Percentiles rank a stretch among this genome's conserved stretches.
Conservation (phyloP, 2,797 vertebrate species). For the Luscinia megarhynchos region DNA sequence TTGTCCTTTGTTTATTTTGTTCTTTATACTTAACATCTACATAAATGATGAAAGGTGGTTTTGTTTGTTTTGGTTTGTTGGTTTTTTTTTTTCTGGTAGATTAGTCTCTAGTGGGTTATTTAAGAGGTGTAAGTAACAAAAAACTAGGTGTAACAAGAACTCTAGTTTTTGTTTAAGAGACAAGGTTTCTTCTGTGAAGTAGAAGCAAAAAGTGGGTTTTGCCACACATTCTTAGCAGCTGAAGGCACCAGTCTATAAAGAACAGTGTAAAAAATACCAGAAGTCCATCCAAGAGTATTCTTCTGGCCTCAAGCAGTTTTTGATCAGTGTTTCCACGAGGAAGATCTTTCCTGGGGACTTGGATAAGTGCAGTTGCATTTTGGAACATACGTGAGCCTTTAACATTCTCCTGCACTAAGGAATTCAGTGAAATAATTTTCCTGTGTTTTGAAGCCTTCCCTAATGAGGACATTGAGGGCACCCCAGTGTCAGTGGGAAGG, state of each 20-base stretch:
- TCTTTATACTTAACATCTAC: background rate
- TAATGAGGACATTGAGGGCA: background rate
- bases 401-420: background rate
- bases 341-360: background rate
- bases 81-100: background rate
- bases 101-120: background rate
- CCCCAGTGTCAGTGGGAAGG: too few relatives aligned
- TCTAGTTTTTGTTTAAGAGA: background rate
- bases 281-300: rapidly evolving
- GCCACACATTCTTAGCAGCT: background rate
- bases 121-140: background rate
- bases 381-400: background rate
- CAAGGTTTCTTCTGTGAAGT: background rate
- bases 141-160: too few relatives aligned
- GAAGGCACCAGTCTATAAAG: background rate
- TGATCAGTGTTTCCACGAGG: background rate
- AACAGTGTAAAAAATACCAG: background rate
- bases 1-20: background rate
- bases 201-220: background rate
- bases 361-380: background rate
- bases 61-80: background rate
- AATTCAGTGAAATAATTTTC: background rate
- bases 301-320: background rate
- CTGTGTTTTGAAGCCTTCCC: background rate
- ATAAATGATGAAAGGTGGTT: background rate